Conservation (phyloP, 2,113 vertebrate species). For the Eulemur rufifrons region DNA sequence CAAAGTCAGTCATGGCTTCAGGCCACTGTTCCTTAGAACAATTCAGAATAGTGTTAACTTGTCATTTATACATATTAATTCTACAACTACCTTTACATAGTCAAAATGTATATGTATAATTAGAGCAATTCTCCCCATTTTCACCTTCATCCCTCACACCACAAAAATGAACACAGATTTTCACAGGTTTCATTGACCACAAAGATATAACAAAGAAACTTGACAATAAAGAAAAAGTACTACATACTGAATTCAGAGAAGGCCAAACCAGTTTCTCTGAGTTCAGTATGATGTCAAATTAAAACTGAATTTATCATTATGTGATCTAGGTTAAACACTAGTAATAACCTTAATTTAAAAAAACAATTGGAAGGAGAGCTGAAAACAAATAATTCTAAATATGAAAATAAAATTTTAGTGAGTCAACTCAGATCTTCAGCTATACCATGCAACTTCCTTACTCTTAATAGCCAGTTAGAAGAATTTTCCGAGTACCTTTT, state of each 20-base stretch:
- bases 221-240: conserved; percentile 45
- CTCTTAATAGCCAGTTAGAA: conserved; percentile 68
- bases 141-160: conserved; percentile 21
- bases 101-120: conserved; percentile 60
- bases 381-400: conserved; percentile 63
- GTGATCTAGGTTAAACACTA: conserved; percentile 32
- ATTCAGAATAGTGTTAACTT: conserved; percentile 72
- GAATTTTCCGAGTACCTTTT: conserved; percentile 81
- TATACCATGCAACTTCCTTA: conserved; percentile 65
- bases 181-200: conserved; percentile 78
- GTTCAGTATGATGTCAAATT: conserved; percentile 46
- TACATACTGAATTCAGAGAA: conserved; percentile 55
- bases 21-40: conserved; percentile 66
- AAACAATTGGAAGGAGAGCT: conserved; percentile 53
- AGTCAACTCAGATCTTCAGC: conserved; percentile 47
- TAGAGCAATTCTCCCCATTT: conserved; percentile 64
- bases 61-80: conserved; percentile 67
- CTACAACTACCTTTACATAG: conserved; percentile 66
- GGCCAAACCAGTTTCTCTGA: conserved; percentile 44
- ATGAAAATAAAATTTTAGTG: conserved; percentile 71
- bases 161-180: conserved; percentile 72
- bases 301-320: conserved; percentile 55
- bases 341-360: conserved; percentile 58
- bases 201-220: conserved; percentile 64
- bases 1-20: conserved; percentile 69